phyloP scores from a whole-genome alignment of 2,113 vertebrate species.

The Ammospiza nelsoni region DNA sequence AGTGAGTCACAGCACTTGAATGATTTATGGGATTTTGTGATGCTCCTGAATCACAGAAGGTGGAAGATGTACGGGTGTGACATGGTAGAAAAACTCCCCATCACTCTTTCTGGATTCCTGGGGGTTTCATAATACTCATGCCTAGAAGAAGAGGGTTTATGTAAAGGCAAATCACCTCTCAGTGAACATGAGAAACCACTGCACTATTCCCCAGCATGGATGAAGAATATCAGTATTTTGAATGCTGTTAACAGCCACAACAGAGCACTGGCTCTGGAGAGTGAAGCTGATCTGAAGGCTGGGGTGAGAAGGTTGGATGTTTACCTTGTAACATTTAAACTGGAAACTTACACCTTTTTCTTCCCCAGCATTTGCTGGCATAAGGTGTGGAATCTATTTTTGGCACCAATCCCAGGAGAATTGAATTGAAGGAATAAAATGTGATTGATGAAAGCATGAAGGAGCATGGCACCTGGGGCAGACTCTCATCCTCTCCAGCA shows the following conservation, averaged over 20 bases:
- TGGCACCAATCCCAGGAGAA: not conserved
- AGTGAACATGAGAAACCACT: not conserved
- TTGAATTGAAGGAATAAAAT: not conserved
- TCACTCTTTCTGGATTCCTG: not conserved
- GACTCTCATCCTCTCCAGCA: not conserved
- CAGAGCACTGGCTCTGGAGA: not conserved
- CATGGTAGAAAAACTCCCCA: not conserved
- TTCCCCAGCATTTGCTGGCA: not conserved
- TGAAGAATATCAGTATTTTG: not conserved
- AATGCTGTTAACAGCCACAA: not conserved
- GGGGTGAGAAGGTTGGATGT: fast-evolving
- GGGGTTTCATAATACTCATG: not conserved
- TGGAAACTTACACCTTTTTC: not conserved
- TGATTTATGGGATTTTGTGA: not conserved
- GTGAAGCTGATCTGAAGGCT: not conserved
- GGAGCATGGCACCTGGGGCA: not conserved
- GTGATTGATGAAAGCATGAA: not conserved
- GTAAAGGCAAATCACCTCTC: not conserved
- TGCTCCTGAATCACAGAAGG: not conserved
- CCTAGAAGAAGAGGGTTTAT: not conserved
- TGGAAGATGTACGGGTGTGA: not conserved
- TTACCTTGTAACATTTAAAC: not conserved
- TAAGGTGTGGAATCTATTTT: not conserved
- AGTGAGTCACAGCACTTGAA: not conserved
- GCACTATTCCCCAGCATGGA: not conserved